phyloP scores from a whole-genome alignment of 2,113 vertebrate genomes.

The Pedetes capensis region DNA sequence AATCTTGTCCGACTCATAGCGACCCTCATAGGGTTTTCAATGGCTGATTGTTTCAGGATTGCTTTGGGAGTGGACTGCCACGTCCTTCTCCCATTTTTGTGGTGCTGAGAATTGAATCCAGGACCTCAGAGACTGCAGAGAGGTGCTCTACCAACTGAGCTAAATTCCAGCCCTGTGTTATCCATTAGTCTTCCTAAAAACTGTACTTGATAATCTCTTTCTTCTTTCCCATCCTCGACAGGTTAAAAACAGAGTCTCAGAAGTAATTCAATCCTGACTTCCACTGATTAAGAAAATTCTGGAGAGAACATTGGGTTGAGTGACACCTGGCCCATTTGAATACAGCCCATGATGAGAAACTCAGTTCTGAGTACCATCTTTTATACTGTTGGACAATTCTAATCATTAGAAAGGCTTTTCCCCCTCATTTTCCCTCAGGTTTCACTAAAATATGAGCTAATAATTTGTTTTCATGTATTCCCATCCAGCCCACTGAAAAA shows the following conservation, averaged over 20 bases:
- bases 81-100: no score
- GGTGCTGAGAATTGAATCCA: no score
- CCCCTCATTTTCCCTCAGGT: neutral
- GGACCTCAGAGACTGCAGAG: no score
- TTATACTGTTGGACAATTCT: neutral
- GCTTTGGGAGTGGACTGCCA: no score
- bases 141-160: no score
- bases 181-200: neutral
- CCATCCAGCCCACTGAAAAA: neutral
- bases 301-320: neutral
- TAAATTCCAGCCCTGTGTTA: no score
- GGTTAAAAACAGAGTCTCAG: conserved; percentile 1
- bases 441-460: conserved; percentile 3
- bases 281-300: conserved; percentile 1
- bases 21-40: no score
- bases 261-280: neutral
- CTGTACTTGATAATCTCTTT: neutral
- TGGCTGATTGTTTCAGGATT: no score
- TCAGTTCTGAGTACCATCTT: neutral
- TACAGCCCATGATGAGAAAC: neutral
- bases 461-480: neutral
- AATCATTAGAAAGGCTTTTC: neutral
- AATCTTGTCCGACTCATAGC: no score
- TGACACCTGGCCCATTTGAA: neutral
- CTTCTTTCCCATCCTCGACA: neutral